Evolutionary conservation across 2,888 invertebrate genomes (phyloP).

Genomic region (Aphidoletes aphidimyza): DNA sequence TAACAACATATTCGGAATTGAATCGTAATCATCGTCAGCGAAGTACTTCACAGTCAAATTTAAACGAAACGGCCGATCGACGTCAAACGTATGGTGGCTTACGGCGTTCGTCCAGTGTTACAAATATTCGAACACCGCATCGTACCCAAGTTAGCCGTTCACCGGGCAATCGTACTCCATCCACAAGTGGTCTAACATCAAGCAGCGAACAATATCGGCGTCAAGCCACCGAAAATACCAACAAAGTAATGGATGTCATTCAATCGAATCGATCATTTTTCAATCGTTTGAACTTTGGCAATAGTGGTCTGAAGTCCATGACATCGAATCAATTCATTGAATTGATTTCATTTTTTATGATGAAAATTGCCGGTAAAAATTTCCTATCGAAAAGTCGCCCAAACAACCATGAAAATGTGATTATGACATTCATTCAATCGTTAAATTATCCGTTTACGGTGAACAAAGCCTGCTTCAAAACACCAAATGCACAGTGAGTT

Average conservation of each 20-base stretch:
- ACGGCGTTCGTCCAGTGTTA: neutral
- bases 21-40: neutral
- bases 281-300: neutral
- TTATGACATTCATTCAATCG: neutral
- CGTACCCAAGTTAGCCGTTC: neutral
- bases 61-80: neutral
- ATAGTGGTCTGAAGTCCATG: neutral
- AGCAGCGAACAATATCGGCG: neutral
- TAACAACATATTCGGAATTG: neutral
- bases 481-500: constrained; percentile 43
- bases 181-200: neutral
- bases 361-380: constrained; percentile 12
- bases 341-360: neutral
- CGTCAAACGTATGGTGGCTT: constrained; percentile 1
- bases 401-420: neutral
- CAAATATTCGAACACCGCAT: neutral
- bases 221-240: neutral
- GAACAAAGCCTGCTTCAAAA: constrained; percentile 18
- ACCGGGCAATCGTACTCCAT: neutral
- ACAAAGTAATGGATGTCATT: neutral
- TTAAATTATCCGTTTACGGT: neutral
- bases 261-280: neutral
- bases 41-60: constrained; percentile 25
- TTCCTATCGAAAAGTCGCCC: neutral
- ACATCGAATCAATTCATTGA: constrained; percentile 44